Conservation (phyloP, 2,113 vertebrate genomes). For the Leucoraja erinaceus region DNA sequence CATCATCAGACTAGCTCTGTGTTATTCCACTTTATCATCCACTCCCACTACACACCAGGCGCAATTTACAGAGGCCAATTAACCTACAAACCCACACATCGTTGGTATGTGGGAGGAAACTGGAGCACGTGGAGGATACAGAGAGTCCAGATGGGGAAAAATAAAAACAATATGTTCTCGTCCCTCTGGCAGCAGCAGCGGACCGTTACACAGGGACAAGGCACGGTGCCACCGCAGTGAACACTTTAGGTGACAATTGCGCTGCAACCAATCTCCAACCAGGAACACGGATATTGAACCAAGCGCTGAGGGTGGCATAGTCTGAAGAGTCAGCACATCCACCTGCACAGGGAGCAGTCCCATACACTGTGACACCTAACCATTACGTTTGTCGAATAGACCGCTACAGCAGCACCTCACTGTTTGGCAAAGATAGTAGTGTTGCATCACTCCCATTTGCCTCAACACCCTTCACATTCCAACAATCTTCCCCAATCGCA, state of each 20-base stretch:
- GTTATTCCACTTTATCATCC: no score
- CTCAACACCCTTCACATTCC: background rate
- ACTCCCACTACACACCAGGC: no score
- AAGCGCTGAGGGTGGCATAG: background rate
- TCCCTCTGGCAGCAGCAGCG: background rate
- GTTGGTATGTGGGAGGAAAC: no score
- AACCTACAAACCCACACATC: no score
- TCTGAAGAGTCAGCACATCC: background rate
- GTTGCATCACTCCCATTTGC: background rate
- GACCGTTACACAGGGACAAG: background rate
- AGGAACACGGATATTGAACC: background rate
- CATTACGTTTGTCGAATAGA: background rate
- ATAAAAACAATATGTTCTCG: background rate
- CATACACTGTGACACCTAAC: background rate
- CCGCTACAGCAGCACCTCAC: background rate
- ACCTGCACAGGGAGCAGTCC: background rate
- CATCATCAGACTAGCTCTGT: no score
- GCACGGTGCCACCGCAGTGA: background rate
- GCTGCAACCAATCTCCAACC: background rate
- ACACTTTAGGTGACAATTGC: background rate
- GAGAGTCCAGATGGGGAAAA: background rate
- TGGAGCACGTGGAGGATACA: background rate
- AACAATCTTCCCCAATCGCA: background rate
- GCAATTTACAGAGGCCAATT: no score
- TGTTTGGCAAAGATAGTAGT: background rate